Evolutionary conservation across 2,113 vertebrate species (phyloP), one percentile per base, ranked within the genome.

Genomic region (Albula goreensis): DNA sequence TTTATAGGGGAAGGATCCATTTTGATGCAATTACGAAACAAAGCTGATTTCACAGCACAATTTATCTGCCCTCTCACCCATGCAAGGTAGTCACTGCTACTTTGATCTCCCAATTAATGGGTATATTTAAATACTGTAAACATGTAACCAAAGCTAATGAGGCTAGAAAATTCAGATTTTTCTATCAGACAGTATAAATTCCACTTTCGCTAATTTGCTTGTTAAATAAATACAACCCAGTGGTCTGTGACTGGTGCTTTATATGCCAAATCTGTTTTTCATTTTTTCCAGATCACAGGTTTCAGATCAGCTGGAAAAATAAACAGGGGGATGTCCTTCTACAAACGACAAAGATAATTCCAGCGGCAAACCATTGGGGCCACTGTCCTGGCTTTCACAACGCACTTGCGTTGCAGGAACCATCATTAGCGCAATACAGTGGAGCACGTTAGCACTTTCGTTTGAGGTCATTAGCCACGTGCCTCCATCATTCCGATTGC

Each of bases 61-160:
- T 84, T 87, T 85, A 86, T 84, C 88, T 89, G 86, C 85, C 88
- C 87, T 86, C 89, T 89, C 87, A 89, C 87, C 85, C 88, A 85
- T 87, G 87, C 88, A 81, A 90, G 89, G 85, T 89, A 90, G 87
- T 86, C 63, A 88, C 74, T 83, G 48, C 83, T 51, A 80, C 83
- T 90, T 89, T 93, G 89, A 92, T 93, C 91, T 88, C 79, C 92
- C 92, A 94, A 93, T 94, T 93, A 94, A 90, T 56, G 81, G 91
- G 84, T 90, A 85, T 88, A 88, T 93, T 93, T 91, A 91, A 88
- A 93, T 90, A 91, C 5, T 41, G 90, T 93, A 94, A 94, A 93
- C 92, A 93, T 93, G 92, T 89, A 93, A 91, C 92, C 87, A 88
- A 81, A 86, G 86, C 92, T 94, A 95, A 93, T 94, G 92, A 94